Evolutionary conservation across 2,888 invertebrate species (phyloP).

Genomic region (Drosophila basisetae): DNA sequence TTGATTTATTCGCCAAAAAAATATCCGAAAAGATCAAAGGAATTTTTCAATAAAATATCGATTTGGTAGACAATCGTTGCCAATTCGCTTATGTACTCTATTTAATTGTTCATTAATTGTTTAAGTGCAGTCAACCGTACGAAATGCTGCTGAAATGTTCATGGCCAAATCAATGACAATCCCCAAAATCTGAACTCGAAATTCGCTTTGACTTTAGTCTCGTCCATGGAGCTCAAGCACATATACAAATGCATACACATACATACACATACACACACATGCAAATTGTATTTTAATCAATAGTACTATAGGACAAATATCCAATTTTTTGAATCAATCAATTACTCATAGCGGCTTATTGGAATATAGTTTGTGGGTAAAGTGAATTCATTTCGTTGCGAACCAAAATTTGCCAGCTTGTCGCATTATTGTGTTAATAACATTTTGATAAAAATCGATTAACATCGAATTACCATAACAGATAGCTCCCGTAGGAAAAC

Average conservation of each 20-base stretch:
- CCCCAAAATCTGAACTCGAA: slow-evolving; percentile 54
- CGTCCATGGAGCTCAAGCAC: background rate
- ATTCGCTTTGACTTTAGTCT: slow-evolving; percentile 66
- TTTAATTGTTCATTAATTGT: slow-evolving; percentile 50
- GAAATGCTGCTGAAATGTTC: slow-evolving; percentile 48
- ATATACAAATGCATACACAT: background rate
- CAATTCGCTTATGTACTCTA: slow-evolving; percentile 8
- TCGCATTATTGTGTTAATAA: background rate
- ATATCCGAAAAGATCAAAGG: background rate
- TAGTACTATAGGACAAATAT: background rate
- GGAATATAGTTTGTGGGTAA: background rate
- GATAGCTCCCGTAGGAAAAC: background rate
- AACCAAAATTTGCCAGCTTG: background rate
- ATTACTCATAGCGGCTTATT: background rate
- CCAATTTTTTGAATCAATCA: background rate
- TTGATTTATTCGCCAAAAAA: background rate
- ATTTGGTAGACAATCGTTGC: background rate
- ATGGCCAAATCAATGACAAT: slow-evolving; percentile 68
- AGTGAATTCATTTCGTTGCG: background rate
- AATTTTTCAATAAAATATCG: slow-evolving; percentile 6
- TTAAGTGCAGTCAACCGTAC: slow-evolving; percentile 51
- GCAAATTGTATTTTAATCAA: slow-evolving; percentile 35
- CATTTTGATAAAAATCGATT: background rate
- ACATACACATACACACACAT: slow-evolving; percentile 7
- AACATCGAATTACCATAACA: background rate